Evolutionary conservation across 2,888 invertebrate genomes (phyloP).

Genomic region (Pecten maximus): DNA sequence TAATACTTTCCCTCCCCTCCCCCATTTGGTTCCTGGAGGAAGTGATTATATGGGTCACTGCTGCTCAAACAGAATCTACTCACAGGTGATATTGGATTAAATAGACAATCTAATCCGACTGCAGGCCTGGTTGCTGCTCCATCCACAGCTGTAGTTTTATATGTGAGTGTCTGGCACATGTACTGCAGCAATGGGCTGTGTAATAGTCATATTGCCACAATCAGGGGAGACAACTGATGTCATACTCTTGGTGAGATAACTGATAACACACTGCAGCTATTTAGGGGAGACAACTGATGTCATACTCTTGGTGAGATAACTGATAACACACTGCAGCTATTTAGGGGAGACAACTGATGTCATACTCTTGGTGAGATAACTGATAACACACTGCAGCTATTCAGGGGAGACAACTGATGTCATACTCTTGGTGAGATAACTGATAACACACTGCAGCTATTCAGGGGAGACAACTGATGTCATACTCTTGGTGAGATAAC

Average conservation of each 20-base stretch:
- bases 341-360: background rate
- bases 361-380: background rate
- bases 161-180: background rate
- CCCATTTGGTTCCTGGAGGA: background rate
- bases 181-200: background rate
- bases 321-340: background rate
- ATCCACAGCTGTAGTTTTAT: background rate
- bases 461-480: background rate
- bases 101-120: background rate
- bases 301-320: too few relatives aligned
- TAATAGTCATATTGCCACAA: background rate
- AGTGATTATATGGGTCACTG: background rate
- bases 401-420: background rate
- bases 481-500: too few relatives aligned
- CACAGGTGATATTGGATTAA: slow-evolving; percentile 25
- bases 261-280: background rate
- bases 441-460: background rate
- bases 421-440: background rate
- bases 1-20: background rate
- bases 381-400: background rate
- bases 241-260: too few relatives aligned
- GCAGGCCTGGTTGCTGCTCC: background rate
- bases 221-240: background rate
- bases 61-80: background rate
- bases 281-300: background rate